phyloP scores from a whole-genome alignment of 2,888 invertebrate genomes.

The Microplitis manilae region DNA sequence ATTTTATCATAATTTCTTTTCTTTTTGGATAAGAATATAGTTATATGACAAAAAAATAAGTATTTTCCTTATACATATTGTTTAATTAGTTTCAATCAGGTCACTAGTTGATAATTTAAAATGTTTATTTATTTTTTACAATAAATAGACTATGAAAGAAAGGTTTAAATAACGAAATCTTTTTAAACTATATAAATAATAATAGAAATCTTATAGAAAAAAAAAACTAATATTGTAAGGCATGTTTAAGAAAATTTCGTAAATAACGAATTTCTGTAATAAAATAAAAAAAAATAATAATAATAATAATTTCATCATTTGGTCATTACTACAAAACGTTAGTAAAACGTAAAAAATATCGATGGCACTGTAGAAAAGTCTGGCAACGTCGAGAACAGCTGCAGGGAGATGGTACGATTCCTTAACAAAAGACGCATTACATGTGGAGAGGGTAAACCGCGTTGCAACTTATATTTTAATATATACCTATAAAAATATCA shows the following conservation, averaged over 20 bases:
- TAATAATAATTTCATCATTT: not conserved
- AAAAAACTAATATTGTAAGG: too few relatives aligned
- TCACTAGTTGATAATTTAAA: not conserved
- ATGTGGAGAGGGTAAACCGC: constrained; percentile 44
- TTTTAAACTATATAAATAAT: too few relatives aligned
- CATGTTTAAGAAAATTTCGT: not conserved
- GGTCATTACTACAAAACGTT: not conserved
- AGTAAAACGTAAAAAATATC: constrained; percentile 26
- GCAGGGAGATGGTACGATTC: constrained; percentile 46
- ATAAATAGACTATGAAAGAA: not conserved
- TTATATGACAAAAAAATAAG: too few relatives aligned
- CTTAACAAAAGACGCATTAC: constrained; percentile 41
- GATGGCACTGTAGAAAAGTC: constrained; percentile 33
- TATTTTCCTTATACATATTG: too few relatives aligned
- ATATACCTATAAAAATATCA: constrained; percentile 25
- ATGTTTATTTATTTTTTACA: not conserved
- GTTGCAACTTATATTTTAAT: constrained; percentile 42
- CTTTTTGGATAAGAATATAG: too few relatives aligned
- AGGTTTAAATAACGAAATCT: not conserved
- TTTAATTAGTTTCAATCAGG: not conserved
- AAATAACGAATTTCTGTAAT: not conserved
- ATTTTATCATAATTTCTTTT: too few relatives aligned
- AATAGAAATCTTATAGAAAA: too few relatives aligned
- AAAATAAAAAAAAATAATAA: not conserved
- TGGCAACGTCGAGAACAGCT: constrained; percentile 49